Evolutionary conservation across 2,797 vertebrate genomes (phyloP).

Genomic region (Pangasius krempfi): DNA sequence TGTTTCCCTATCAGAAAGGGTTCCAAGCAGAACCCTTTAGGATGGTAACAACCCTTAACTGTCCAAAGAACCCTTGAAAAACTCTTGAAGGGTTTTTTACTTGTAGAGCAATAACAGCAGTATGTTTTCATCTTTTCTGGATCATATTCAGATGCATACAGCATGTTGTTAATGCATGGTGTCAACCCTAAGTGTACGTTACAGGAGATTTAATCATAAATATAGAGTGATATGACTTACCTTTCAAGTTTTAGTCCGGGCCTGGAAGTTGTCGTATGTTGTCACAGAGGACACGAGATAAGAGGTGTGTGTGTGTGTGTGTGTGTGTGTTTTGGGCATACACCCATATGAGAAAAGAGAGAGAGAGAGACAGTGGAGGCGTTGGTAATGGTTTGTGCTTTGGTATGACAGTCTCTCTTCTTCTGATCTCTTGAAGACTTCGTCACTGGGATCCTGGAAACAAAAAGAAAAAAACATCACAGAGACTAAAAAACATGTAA

Average conservation of each 20-base stretch:
- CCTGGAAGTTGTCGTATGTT: slow-evolving; percentile 19
- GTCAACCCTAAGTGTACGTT: not conserved
- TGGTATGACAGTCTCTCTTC: slow-evolving; percentile 58
- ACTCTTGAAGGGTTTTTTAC: not conserved
- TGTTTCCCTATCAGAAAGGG: not conserved
- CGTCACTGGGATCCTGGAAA: slow-evolving; percentile 76
- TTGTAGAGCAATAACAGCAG: not conserved
- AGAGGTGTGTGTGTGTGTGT: slow-evolving; percentile 18
- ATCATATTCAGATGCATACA: not conserved
- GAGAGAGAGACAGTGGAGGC: slow-evolving; percentile 49
- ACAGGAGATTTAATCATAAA: not conserved
- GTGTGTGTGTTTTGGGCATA: slow-evolving; percentile 44
- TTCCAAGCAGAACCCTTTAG: not conserved
- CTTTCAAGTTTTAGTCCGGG: slow-evolving; percentile 21
- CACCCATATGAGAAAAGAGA: slow-evolving; percentile 43
- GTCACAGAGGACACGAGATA: slow-evolving; percentile 21
- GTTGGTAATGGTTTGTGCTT: slow-evolving; percentile 58
- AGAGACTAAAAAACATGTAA: slow-evolving; percentile 50
- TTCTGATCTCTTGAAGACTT: slow-evolving; percentile 61
- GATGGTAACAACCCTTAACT: not conserved
- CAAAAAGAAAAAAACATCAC: slow-evolving; percentile 58
- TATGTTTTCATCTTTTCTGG: not conserved
- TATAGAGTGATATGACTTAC: slow-evolving; percentile 34
- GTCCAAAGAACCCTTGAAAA: not conserved
- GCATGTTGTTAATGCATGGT: not conserved